Percentiles rank a stretch among this genome's conserved stretches.
These are phyloP conservation scores for Eupeodes luniger DNA, from an alignment of 2,888 invertebrate genomes.

Conservation along the genomic window DNA sequence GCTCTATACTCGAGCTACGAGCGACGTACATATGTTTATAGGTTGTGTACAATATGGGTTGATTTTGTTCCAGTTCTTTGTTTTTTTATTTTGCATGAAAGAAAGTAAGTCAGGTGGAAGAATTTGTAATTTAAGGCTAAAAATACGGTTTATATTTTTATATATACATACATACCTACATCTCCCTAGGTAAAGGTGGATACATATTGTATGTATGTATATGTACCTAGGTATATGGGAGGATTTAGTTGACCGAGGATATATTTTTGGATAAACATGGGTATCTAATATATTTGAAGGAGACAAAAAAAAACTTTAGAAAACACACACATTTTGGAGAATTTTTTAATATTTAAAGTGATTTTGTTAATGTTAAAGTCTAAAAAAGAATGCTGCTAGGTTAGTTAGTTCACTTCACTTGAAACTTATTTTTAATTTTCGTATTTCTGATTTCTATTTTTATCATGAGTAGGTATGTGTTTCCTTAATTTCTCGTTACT, in stretches of 20 bases:
- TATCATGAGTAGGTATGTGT: too few species aligned
- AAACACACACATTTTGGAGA: background rate
- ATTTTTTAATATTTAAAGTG: background rate
- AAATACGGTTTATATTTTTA: slow-evolving; percentile 33
- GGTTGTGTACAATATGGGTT: background rate
- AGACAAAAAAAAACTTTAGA: background rate
- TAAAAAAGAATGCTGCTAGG: too few species aligned
- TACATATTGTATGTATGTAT: too few species aligned
- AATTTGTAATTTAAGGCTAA: slow-evolving; percentile 63
- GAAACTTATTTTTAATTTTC: too few species aligned
- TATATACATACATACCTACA: background rate
- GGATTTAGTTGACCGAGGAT: too few species aligned
- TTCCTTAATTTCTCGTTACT: too few species aligned
- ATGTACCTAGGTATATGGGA: too few species aligned
- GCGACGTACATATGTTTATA: background rate
- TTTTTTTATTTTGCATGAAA: slow-evolving; percentile 7
- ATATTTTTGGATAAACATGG: background rate
- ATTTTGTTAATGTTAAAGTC: background rate
- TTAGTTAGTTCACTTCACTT: too few species aligned
- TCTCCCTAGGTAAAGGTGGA: too few species aligned
- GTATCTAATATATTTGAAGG: background rate
- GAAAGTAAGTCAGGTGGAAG: slow-evolving; percentile 64
- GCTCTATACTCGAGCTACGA: background rate
- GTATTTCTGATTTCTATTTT: too few species aligned
- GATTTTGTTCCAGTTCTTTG: background rate